Conservation (phyloP, 2,797 vertebrate species). For the Clarias pachynema region DNA sequence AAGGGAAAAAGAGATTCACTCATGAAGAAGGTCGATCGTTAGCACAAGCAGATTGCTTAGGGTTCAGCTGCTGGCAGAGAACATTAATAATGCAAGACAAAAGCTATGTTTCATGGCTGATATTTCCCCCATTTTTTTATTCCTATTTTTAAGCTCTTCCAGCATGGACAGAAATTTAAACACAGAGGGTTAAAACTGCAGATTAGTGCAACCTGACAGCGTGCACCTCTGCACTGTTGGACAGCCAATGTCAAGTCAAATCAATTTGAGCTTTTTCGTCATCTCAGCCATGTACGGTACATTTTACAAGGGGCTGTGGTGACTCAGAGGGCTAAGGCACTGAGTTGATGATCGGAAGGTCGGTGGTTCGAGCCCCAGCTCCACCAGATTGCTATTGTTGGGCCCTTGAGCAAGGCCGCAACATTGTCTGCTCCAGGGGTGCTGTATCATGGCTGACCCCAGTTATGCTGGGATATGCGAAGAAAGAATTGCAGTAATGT, state of each 20-base stretch:
- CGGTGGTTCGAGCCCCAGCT: no score
- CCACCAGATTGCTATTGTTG: no score
- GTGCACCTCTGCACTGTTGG: neutral
- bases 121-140: slow-evolving; percentile 18
- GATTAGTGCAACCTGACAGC: neutral
- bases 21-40: slow-evolving; percentile 27
- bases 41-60: slow-evolving; percentile 36
- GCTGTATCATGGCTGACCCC: no score
- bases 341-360: no score
- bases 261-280: no score
- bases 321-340: no score
- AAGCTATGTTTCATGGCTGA: slow-evolving; percentile 18
- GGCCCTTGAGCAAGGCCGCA: no score
- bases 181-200: slow-evolving; percentile 1
- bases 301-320: no score
- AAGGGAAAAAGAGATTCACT: slow-evolving; percentile 26
- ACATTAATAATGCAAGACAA: slow-evolving; percentile 52
- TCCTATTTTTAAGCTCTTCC: slow-evolving; percentile 27
- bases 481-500: no score
- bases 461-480: no score
- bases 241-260: neutral
- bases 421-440: no score
- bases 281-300: no score
- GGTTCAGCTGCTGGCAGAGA: slow-evolving; percentile 33
- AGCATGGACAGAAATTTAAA: neutral